A percentile compares a stretch with the other conserved stretches of the same genome.
These are phyloP conservation scores for Acrobasis repandana DNA, from an alignment of 2,888 invertebrate genomes.

Conservation along the genomic window DNA sequence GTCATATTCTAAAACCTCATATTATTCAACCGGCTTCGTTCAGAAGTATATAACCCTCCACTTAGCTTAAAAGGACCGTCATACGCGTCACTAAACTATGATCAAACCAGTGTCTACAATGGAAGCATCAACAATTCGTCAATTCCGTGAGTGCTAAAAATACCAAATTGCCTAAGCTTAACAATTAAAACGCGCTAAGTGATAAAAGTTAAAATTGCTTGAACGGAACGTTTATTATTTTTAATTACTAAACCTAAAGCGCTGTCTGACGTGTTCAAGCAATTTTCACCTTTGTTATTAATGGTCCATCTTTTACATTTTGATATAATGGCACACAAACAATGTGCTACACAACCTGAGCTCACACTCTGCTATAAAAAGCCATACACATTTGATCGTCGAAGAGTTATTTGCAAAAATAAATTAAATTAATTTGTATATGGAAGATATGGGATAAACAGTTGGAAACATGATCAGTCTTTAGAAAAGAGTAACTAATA, in stretches of 20 bases:
- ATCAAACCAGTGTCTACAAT: conserved; percentile 48
- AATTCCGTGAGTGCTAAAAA: conserved; percentile 79
- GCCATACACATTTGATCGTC: conserved; percentile 30
- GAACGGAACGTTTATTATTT: conserved; percentile 34
- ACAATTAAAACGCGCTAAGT: conserved; percentile 55
- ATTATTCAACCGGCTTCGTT: background rate
- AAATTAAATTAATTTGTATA: conserved; percentile 29
- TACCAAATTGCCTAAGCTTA: conserved; percentile 66
- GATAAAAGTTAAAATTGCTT: conserved; percentile 57
- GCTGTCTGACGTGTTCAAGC: conserved; percentile 38
- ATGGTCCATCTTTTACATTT: conserved; percentile 80
- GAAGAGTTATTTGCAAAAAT: conserved; percentile 22
- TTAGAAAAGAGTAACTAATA: conserved; percentile 28
- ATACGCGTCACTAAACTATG: conserved; percentile 52
- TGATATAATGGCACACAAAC: conserved; percentile 70
- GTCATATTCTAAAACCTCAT: no score
- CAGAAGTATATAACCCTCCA: background rate
- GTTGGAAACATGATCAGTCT: conserved; percentile 46
- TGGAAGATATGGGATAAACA: conserved; percentile 34
- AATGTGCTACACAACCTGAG: conserved; percentile 68
- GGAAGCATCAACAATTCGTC: conserved; percentile 77
- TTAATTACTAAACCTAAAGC: conserved; percentile 24
- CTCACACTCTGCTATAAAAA: conserved; percentile 41
- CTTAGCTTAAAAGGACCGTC: conserved; percentile 7
- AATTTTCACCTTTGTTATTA: conserved; percentile 55